Evolutionary conservation across 1,140 invertebrate genomes (phyloP), one percentile per base, ranked within the genome.

Genomic region (Stegodyphus mimosarum): DNA sequence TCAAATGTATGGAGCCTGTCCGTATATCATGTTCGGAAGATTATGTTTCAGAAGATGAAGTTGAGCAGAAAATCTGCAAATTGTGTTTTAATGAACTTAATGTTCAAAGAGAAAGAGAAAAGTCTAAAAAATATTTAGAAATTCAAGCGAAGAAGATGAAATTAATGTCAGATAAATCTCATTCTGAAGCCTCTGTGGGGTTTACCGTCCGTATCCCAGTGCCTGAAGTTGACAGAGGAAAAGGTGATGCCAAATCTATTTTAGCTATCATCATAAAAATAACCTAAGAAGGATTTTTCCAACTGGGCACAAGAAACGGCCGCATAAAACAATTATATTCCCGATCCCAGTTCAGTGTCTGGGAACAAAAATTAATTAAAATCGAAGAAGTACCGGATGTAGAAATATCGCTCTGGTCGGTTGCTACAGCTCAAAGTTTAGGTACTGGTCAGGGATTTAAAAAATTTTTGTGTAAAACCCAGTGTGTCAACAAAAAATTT

Each of bases 351-450:
- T 76, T 84, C 83, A 84, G 83, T 71, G 66, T 84, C 83, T 77
- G 83, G 52, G 83, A 84, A 76, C 83, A 84, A 84, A 78, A 86
- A 78, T 79, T 86, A 86, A 78, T 79, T 78, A 78, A 78, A 78
- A 86, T 86, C 76, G 83, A 86, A 86, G 83, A 86, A 86, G 83
- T 86, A 79, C 74, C 76, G 75, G 83, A 86, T 86, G 76, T 86
- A 86, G 83, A 86, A 79, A 79, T 78, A 86, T 86, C 75, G 74
- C 75, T 79, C 75, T 69, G 83, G 75, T 86, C 83, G 75, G 83
- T 86, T 86, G 55, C 75, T 78, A 86, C 75, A 86, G 75, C 83
- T 86, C 83, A 78, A 86, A 86, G 83, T 78, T 78, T 79, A 79
- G 83, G 81, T 84, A 76, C 81, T 70, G 81, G 73, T 84, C 73